These are phyloP conservation scores for Oscheius sp. DNA, from an alignment of 2,888 invertebrate species.

Conservation along the genomic window DNA sequence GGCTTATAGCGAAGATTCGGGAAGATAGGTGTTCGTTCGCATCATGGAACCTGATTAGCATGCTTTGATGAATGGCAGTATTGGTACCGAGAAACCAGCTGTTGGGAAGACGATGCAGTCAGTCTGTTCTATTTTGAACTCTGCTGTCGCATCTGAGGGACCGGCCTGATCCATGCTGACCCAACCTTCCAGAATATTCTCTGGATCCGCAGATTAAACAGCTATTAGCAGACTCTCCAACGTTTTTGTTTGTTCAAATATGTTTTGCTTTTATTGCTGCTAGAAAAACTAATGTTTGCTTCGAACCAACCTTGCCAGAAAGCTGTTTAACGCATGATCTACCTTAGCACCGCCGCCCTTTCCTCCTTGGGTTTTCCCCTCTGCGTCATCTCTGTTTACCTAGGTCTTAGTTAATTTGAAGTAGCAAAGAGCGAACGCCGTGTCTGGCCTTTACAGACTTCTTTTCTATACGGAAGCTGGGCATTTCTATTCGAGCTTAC, in stretches of 20 bases:
- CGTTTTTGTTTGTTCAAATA: too few relatives aligned
- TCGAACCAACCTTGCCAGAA: neutral
- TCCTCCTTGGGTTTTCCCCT: conserved; percentile 13
- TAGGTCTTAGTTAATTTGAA: neutral
- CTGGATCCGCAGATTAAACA: too few relatives aligned
- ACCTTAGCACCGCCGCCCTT: neutral
- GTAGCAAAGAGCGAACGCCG: conserved; percentile 1
- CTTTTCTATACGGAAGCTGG: too few relatives aligned
- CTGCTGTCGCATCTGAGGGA: too few relatives aligned
- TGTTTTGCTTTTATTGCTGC: too few relatives aligned
- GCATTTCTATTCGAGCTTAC: neutral
- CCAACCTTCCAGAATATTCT: too few relatives aligned
- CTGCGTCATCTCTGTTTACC: conserved; percentile 31
- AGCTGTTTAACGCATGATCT: neutral
- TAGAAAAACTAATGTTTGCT: too few relatives aligned
- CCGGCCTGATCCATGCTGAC: too few relatives aligned
- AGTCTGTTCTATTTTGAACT: too few relatives aligned
- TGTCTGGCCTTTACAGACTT: neutral
- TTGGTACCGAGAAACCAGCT: conserved; percentile 10
- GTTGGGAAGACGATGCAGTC: neutral
- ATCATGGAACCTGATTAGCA: conserved; percentile 19
- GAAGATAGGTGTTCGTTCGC: neutral
- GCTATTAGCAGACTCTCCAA: too few relatives aligned
- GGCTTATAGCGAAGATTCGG: neutral
- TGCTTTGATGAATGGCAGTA: conserved; percentile 23